Conservation (phyloP, 2,113 vertebrate species). For the Parus major region DNA sequence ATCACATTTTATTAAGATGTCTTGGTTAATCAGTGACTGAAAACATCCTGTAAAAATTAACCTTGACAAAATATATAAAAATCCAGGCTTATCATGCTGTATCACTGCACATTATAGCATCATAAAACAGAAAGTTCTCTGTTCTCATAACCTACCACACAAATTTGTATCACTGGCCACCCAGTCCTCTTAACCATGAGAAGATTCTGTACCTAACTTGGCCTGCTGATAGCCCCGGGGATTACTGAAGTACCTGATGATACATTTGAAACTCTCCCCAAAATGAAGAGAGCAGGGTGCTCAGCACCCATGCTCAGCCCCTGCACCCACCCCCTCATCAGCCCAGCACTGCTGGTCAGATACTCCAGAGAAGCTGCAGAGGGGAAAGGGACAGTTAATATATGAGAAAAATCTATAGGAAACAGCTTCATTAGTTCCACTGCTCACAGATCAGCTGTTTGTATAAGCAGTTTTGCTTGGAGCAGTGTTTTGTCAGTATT, state of each 20-base stretch:
- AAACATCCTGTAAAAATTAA: conserved; percentile 7
- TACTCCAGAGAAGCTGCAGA: neutral
- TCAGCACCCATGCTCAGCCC: neutral
- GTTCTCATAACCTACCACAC: neutral
- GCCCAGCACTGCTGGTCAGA: neutral
- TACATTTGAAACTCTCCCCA: neutral
- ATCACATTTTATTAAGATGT: neutral
- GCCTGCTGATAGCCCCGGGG: neutral
- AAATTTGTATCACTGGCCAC: neutral
- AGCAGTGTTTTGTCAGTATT: conserved; percentile 10
- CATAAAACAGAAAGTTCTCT: neutral
- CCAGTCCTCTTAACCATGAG: neutral
- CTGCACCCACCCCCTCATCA: neutral
- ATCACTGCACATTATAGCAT: neutral
- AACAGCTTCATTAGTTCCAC: neutral
- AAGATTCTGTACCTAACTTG: neutral
- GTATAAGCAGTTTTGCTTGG: conserved; percentile 12
- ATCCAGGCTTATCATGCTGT: neutral
- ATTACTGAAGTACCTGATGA: neutral
- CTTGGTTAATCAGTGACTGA: neutral
- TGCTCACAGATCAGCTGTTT: neutral
- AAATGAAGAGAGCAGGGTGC: neutral
- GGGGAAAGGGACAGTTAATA: neutral
- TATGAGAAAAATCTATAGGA: neutral
- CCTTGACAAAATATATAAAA: neutral